Conservation (phyloP, 2,113 vertebrate genomes). For the Tenebrosternarchus preto region DNA sequence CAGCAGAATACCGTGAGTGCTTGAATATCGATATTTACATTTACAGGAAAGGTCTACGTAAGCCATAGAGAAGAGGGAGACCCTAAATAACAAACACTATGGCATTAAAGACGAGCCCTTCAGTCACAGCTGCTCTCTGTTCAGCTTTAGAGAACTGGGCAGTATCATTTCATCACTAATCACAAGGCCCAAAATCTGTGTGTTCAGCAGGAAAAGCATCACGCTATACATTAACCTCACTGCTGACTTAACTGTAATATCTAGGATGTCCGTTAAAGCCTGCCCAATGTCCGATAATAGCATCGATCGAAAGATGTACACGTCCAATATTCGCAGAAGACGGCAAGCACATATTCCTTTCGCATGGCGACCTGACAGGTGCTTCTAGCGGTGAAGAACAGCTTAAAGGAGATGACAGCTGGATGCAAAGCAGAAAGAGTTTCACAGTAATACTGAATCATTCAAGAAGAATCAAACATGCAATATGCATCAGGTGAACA, state of each 20-base stretch:
- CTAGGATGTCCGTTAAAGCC: background rate
- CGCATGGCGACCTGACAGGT: background rate
- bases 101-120: background rate
- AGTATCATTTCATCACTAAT: background rate
- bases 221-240: background rate
- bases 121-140: background rate
- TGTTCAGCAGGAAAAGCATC: background rate
- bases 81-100: background rate
- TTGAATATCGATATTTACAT: background rate
- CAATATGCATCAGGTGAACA: conserved; percentile 1
- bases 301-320: background rate
- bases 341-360: background rate
- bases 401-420: conserved; percentile 5
- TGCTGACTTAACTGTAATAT: background rate
- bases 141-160: background rate
- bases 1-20: background rate
- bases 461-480: background rate
- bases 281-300: background rate
- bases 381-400: background rate
- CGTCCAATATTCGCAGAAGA: background rate
- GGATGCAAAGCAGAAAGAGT: conserved; percentile 6
- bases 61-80: background rate
- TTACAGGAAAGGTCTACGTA: background rate
- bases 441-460: conserved; percentile 23
- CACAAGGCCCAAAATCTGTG: background rate